phyloP scores from a whole-genome alignment of 2,797 vertebrate species.

The Megaceryle alcyon region DNA sequence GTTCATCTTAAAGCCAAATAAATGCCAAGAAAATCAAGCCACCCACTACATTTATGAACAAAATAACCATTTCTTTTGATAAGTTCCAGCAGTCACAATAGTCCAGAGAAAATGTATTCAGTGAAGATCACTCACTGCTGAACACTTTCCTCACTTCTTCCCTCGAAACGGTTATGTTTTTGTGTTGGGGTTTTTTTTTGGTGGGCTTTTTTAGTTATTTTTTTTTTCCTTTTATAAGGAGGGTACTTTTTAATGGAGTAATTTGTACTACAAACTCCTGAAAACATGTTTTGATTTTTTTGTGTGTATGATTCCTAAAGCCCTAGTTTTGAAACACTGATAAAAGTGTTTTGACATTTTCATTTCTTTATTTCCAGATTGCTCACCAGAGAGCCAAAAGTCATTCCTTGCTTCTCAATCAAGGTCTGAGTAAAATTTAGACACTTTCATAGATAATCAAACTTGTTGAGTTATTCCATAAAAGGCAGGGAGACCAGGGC shows the following conservation, averaged over 20 bases:
- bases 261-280: slow-evolving; percentile 56
- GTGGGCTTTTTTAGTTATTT: background rate
- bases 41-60: slow-evolving; percentile 42
- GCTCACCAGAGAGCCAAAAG: slow-evolving; percentile 32
- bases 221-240: background rate
- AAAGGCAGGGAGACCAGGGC: background rate
- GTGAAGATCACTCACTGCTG: slow-evolving; percentile 40
- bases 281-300: slow-evolving; percentile 11
- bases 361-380: slow-evolving; percentile 9
- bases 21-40: slow-evolving; percentile 51
- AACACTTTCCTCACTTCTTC: slow-evolving; percentile 11
- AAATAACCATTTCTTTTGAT: slow-evolving; percentile 56
- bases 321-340: background rate
- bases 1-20: slow-evolving; percentile 25
- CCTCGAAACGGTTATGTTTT: background rate
- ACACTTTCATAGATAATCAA: background rate
- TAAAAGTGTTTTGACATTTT: background rate
- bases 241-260: slow-evolving; percentile 31
- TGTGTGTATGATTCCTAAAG: background rate
- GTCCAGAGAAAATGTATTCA: slow-evolving; percentile 59
- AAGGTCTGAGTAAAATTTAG: slow-evolving; percentile 12
- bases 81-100: slow-evolving; percentile 53
- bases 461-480: background rate
- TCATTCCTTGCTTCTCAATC: slow-evolving; percentile 8
- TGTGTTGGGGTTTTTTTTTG: no score